phyloP scores from a whole-genome alignment of 2,797 vertebrate species.

The Hoplostethus atlanticus region DNA sequence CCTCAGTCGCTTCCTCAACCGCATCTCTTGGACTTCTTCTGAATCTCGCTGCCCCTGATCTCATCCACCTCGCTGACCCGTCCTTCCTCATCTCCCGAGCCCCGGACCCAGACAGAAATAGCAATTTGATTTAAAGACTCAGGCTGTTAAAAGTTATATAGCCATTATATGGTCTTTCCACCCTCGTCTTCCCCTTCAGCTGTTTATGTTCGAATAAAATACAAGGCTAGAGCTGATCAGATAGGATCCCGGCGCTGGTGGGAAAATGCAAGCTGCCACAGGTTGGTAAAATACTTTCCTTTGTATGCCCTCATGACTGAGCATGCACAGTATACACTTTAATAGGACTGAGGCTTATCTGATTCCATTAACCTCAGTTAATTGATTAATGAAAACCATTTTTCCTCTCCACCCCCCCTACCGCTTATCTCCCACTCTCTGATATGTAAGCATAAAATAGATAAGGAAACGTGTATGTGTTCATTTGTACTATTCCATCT shows the following conservation, averaged over 20 bases:
- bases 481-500: not conserved
- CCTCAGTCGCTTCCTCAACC: not conserved
- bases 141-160: too few species aligned
- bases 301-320: not conserved
- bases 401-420: not conserved
- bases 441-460: not conserved
- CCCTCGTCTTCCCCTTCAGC: not conserved
- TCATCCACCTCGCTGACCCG: not conserved
- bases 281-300: constrained; percentile 11
- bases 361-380: constrained; percentile 5
- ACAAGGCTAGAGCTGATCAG: constrained; percentile 4
- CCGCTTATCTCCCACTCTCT: not conserved
- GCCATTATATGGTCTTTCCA: constrained; percentile 2
- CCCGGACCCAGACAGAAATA: not conserved
- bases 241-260: not conserved
- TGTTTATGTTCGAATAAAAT: constrained; percentile 7
- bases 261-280: constrained; percentile 32
- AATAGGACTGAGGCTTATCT: not conserved
- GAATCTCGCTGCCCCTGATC: not conserved
- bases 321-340: not conserved
- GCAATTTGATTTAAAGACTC: not conserved
- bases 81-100: not conserved
- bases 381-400: not conserved
- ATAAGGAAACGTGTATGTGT: not conserved
- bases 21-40: not conserved